A percentile compares a stretch with the other conserved stretches of the same genome.
These are phyloP conservation scores for Champsocephalus gunnari DNA, from an alignment of 2,797 vertebrate species.

Conservation along the genomic window DNA sequence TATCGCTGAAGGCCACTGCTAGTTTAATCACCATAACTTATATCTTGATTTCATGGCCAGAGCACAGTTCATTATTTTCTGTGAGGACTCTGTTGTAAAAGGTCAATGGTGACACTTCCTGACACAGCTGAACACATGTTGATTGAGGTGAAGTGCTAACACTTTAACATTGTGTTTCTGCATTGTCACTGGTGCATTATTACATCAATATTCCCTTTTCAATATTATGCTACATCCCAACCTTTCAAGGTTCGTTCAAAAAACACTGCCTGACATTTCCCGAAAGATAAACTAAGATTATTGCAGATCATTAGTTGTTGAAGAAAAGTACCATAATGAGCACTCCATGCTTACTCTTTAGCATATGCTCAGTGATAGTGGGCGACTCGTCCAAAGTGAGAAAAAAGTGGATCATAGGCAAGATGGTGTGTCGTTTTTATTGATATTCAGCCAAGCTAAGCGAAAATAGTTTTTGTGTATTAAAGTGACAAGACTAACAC, in stretches of 20 bases:
- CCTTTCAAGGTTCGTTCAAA: slow-evolving; percentile 3
- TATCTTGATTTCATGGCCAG: slow-evolving; percentile 44
- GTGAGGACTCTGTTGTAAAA: slow-evolving; percentile 60
- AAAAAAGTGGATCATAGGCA: slow-evolving; percentile 16
- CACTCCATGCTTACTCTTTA: slow-evolving; percentile 38
- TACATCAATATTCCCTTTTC: slow-evolving; percentile 34
- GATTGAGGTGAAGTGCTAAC: slow-evolving; percentile 48
- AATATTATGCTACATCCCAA: slow-evolving; percentile 33
- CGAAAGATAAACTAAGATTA: neutral
- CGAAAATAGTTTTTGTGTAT: neutral
- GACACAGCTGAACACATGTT: slow-evolving; percentile 32
- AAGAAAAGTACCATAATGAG: neutral
- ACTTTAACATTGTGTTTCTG: slow-evolving; percentile 28
- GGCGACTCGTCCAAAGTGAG: slow-evolving; percentile 30
- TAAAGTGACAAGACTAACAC: neutral
- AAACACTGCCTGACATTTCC: neutral
- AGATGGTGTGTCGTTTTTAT: slow-evolving; percentile 32
- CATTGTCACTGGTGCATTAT: slow-evolving; percentile 7
- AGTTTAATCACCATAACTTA: slow-evolving; percentile 65
- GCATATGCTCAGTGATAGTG: slow-evolving; percentile 59
- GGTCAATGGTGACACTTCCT: slow-evolving; percentile 68
- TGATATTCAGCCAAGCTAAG: slow-evolving; percentile 23
- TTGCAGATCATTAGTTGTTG: neutral
- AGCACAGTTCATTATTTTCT: slow-evolving; percentile 70
- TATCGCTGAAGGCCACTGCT: slow-evolving; percentile 40